These are phyloP conservation scores for Morpho achilles DNA, from an alignment of 2,888 invertebrate genomes.

Conservation along the genomic window DNA sequence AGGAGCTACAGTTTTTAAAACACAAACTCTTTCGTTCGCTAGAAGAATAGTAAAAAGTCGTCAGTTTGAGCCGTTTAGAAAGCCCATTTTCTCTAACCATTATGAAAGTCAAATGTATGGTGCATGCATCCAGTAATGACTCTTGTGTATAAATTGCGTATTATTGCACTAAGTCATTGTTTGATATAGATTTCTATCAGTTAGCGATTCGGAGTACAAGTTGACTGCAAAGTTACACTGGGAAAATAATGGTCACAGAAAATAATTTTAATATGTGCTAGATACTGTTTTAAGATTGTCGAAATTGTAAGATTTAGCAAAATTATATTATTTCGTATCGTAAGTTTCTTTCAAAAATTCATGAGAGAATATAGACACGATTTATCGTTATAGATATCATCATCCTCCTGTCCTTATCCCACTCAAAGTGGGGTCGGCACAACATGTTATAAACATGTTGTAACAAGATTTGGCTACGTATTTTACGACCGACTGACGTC, in stretches of 20 bases:
- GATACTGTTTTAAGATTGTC: too few relatives aligned
- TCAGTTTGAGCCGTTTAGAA: slow-evolving; percentile 18
- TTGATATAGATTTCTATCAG: slow-evolving; percentile 16
- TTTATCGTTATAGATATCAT: too few relatives aligned
- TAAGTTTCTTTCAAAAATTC: neutral
- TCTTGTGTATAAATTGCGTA: slow-evolving; percentile 19
- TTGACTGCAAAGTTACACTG: slow-evolving; percentile 3
- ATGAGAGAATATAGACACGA: too few relatives aligned
- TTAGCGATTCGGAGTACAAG: neutral
- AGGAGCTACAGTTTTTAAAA: slow-evolving; percentile 1
- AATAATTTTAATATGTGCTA: too few relatives aligned
- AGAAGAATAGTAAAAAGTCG: neutral
- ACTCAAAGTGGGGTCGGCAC: too few relatives aligned
- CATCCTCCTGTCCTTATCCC: too few relatives aligned
- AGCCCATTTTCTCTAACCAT: slow-evolving; percentile 24
- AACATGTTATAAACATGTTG: too few relatives aligned
- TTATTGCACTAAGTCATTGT: slow-evolving; percentile 23
- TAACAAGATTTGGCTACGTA: too few relatives aligned
- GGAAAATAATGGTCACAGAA: too few relatives aligned
- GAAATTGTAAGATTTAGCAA: too few relatives aligned
- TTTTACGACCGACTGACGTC: too few relatives aligned
- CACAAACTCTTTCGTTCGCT: slow-evolving; percentile 2
- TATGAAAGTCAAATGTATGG: slow-evolving; percentile 24
- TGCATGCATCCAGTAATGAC: slow-evolving; percentile 21
- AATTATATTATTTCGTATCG: too few relatives aligned